A percentile compares a stretch with the other conserved stretches of the same genome.
Evolutionary conservation across 2,888 invertebrate species (phyloP).

Genomic region (Platycnemis pennipes): DNA sequence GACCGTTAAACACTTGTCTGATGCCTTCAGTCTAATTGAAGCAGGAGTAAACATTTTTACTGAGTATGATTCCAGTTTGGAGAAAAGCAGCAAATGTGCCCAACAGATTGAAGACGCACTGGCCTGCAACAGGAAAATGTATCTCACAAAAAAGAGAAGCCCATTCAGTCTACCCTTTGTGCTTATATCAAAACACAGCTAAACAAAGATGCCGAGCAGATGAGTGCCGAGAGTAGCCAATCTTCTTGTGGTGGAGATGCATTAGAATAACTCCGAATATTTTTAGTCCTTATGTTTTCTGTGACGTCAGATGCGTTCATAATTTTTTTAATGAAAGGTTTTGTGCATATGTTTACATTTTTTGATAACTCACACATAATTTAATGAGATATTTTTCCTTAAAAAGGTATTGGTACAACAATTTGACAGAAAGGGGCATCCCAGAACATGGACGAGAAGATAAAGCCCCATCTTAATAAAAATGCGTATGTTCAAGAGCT

Average conservation of each 20-base stretch:
- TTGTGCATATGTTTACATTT: neutral
- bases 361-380: conserved; percentile 2
- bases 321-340: neutral
- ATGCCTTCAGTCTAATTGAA: neutral
- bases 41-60: neutral
- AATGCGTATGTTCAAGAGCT: no score
- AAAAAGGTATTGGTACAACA: neutral
- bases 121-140: neutral
- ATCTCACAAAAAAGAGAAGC: neutral
- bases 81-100: conserved; percentile 21
- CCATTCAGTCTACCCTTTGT: neutral
- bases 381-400: neutral
- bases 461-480: no score
- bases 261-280: neutral
- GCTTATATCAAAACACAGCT: neutral
- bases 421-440: no score
- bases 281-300: neutral
- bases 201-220: neutral
- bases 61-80: neutral
- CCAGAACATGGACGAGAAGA: no score
- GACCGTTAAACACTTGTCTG: neutral
- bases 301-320: neutral
- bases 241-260: neutral
- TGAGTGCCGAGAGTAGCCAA: neutral
- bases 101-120: neutral